Conservation (phyloP, 2,888 invertebrate species). For the Xanthia icteritia region DNA sequence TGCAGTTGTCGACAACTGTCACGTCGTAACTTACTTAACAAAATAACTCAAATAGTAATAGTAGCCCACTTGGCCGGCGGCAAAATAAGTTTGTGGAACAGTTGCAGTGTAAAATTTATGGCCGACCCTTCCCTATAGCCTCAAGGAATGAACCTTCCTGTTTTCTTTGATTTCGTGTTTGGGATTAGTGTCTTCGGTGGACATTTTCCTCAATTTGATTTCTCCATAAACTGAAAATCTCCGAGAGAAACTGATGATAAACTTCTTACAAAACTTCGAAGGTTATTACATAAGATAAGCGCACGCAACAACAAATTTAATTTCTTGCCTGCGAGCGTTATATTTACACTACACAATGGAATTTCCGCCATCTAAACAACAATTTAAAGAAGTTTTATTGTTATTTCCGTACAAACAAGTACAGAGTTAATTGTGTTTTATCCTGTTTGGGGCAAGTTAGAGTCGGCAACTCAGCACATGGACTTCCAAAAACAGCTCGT, state of each 20-base stretch:
- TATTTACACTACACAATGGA: constrained; percentile 13
- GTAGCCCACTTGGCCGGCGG: constrained; percentile 31
- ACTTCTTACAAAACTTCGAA: constrained; percentile 6
- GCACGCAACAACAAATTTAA: constrained; percentile 3
- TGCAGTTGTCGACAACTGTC: constrained; percentile 42
- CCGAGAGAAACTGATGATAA: neutral
- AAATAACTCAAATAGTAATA: constrained; percentile 42
- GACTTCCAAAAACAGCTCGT: constrained; percentile 36
- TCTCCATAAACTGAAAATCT: constrained; percentile 2
- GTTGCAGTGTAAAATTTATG: constrained; percentile 66
- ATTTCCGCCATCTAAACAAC: constrained; percentile 26
- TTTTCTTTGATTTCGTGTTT: constrained; percentile 52
- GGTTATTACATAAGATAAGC: neutral
- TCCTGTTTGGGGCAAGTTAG: constrained; percentile 35
- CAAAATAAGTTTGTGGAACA: constrained; percentile 58
- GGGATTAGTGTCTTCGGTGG: constrained; percentile 22
- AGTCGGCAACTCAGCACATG: constrained; percentile 38
- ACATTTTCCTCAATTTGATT: constrained; percentile 12
- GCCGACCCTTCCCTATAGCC: constrained; percentile 53
- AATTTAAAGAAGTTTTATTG: constrained; percentile 54
- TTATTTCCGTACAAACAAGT: constrained; percentile 45
- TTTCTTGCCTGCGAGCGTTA: constrained; percentile 3
- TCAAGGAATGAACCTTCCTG: constrained; percentile 36
- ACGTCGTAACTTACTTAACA: constrained; percentile 35
- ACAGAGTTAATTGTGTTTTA: constrained; percentile 55